Evolutionary conservation across 2,113 vertebrate genomes (phyloP), one percentile per base, ranked within the genome.

Genomic region (Hippotragus niger): DNA sequence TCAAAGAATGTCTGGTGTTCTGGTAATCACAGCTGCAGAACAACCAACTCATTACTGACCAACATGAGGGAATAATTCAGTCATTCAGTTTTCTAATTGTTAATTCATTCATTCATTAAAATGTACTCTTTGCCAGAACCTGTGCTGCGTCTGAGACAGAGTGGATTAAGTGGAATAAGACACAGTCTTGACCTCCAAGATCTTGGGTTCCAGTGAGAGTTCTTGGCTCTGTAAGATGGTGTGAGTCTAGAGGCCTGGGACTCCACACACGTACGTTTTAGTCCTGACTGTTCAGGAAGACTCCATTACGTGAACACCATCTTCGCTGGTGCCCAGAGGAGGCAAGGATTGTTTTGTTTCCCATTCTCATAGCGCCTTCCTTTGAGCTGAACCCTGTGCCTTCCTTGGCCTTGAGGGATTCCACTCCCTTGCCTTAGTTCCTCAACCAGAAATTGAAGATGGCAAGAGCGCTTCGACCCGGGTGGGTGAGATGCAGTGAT

Each of bases 191-290:
- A 23, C 15, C 40, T 81, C 47, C 2, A 13, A 45, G 50, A 13
- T 2, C 43, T 16, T 19, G 2, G 6, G 23, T 7, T 45, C 55
- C 16, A 11, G 7, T 0, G 0, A 17, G 23, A 6, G 3, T 47
- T 67, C n/a, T n/a, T 15, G 83, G 82, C 50, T 92, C 25, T 47
- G 15, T 27, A 1, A 21, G 47, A 29, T 36, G 25, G n/a, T 23
- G 7, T 6, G 19, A 88, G 16, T 7, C 64, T 16, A 3, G 36
- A 27, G 50, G 52, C 91, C 31, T 3, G 1, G 40, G 64, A 53
- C 50, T 27, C 62, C 21, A 13, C 11, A 4, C 36, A 23, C 19
- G 2, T 1, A 15, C 0, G 1, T 88, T 74, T 50, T 13, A 4
- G 33, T n/a, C 52, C 81, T 43, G 40, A 0, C 19, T n/a, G 0